phyloP scores from a whole-genome alignment of 2,888 invertebrate genomes.

The Drosophila fulvimacula region DNA sequence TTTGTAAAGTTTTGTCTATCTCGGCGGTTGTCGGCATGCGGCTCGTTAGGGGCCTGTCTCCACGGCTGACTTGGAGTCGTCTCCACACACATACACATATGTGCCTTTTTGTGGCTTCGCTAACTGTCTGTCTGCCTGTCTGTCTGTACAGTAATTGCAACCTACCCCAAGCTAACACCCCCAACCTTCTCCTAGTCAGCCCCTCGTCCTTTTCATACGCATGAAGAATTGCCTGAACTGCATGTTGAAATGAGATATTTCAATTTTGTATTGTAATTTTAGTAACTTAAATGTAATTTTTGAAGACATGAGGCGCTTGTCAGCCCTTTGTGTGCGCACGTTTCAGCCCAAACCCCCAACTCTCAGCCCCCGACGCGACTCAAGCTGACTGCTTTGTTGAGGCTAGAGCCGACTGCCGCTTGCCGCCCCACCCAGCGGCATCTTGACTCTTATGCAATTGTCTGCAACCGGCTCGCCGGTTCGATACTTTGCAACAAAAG shows the following conservation, averaged over 20 bases:
- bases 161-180: background rate
- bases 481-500: constrained; percentile 53
- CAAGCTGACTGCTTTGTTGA: constrained; percentile 13
- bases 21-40: constrained; percentile 59
- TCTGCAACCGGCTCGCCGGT: constrained; percentile 30
- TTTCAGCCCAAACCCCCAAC: background rate
- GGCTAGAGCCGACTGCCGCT: background rate
- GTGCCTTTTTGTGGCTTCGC: constrained; percentile 56
- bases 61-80: constrained; percentile 2
- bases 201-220: constrained; percentile 53
- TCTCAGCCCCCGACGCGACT: background rate
- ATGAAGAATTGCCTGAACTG: constrained; percentile 68
- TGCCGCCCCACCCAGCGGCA: background rate
- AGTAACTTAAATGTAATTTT: constrained; percentile 76
- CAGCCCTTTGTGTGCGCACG: constrained; percentile 53
- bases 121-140: constrained; percentile 31
- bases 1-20: constrained; percentile 75
- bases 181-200: too few species aligned
- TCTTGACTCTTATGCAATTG: constrained; percentile 38
- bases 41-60: constrained; percentile 68
- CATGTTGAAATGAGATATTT: constrained; percentile 77
- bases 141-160: constrained; percentile 44
- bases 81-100: background rate
- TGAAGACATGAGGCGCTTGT: constrained; percentile 62
- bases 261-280: constrained; percentile 77